A percentile compares a stretch with the other conserved stretches of the same genome.
Conservation (phyloP, 2,888 invertebrate species). For the Volucella zonaria region DNA sequence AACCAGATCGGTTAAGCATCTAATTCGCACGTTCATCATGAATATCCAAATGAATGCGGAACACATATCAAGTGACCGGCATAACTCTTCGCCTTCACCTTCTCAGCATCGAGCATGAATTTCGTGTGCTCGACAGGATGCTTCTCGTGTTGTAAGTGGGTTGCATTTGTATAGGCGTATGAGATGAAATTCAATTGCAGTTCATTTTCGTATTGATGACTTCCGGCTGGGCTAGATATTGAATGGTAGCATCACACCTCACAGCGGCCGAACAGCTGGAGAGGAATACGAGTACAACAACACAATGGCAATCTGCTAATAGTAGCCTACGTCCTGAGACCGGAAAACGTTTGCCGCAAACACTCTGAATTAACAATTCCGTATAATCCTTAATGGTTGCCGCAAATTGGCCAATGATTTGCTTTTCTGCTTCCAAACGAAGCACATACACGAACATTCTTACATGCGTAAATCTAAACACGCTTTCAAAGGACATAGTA, state of each 20-base stretch:
- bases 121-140: neutral
- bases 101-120: conserved; percentile 18
- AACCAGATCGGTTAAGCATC: conserved; percentile 35
- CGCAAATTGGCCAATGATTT: conserved; percentile 53
- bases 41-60: conserved; percentile 40
- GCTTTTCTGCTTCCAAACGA: conserved; percentile 1
- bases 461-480: conserved; percentile 16
- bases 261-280: neutral
- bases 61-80: conserved; percentile 44
- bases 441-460: neutral
- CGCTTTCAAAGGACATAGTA: neutral
- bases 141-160: conserved; percentile 27
- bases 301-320: conserved; percentile 53
- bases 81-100: conserved; percentile 21
- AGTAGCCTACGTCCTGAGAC: conserved; percentile 40
- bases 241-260: conserved; percentile 59
- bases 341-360: conserved; percentile 58
- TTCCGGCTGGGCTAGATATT: conserved; percentile 53
- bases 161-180: conserved; percentile 29
- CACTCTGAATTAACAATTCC: conserved; percentile 70
- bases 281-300: too few species aligned
- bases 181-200: conserved; percentile 63
- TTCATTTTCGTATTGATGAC: conserved; percentile 68
- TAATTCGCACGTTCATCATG: conserved; percentile 59
- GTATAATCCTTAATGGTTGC: conserved; percentile 63